Evolutionary conservation across 92 coral and sea anemone genomes (phyloP), one percentile per base, ranked within the genome.

Genomic region (Isaurus tuberculatus): DNA sequence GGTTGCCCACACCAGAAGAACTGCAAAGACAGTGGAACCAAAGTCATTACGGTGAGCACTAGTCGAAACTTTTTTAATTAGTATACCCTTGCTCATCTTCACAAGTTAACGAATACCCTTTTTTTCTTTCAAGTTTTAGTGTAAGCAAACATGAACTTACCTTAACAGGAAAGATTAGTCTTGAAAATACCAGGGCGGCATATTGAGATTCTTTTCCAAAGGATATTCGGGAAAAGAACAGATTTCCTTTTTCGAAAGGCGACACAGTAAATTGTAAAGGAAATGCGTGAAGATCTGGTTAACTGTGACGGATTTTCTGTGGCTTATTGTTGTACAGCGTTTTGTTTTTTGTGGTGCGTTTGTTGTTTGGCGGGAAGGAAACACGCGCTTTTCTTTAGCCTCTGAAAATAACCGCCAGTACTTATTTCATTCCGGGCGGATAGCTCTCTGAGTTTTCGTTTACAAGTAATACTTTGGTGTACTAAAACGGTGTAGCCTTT

Each of bases 1-100:
- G 19, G 82, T 77, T 15, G 10, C 70, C 2, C 82, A 77, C 46
- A 64, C 69, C 36, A 22, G 82, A n/a, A 77, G 82, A 60, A 77
- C 51, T 15, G 26, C 82, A 5, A 77, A 77, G 28, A 43, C 82
- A 34, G 26, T 58, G 48, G 82, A 77, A 61, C n/a, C 70, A 20
- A 77, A 77, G 27, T 77, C 70, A 3, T 43, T 77, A 1, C 60
- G 82, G 82, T 77, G 8, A 77, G 36, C 36, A 44, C 6, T 2
- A 17, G 69, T 63, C 19, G 2, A 63, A 11, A 6, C 13, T 60
- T 25, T 26, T 29, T 23, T 29, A 8, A n/a, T n/a, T n/a, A n/a
- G n/a, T n/a, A n/a, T n/a, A n/a, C n/a, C n/a, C n/a, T n/a, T n/a
- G n/a, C n/a, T n/a, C n/a, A n/a, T n/a, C n/a, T n/a, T n/a, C n/a